Base-by-base conservation (phyloP, 1,140 invertebrate species). In the Choristoneura fumiferana region DNA sequence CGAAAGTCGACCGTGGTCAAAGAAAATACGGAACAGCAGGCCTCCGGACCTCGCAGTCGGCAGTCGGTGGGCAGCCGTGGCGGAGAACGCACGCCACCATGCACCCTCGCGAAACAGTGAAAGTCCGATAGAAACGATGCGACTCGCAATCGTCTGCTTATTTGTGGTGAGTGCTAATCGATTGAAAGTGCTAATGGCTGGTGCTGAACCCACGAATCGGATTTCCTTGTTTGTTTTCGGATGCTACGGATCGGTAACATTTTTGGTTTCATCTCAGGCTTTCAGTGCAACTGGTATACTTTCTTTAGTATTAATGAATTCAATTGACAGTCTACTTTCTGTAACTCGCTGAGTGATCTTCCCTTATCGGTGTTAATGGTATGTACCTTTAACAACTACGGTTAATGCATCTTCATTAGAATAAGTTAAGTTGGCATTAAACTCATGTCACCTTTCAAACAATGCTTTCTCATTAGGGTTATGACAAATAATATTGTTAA, bases 91-190 rank as follows among this genome's bases (percentile, higher is more conserved):
- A 62, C 62, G 76, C 63, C 81, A 88, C 72, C 54, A 88, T 88
- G 85, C 54, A 64, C 62, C 58, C 69, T 43, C 60, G 57, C 73
- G 74, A 69, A 78, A 68, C 80, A 86, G 84, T 87, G 85, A 87
- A 87, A 87, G 85, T 89, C 78, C 75, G 76, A 75, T 88, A 84
- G 77, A 54, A 29, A 78, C 65, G 83, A 89, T 89, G 85, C 77
- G 77, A 71, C 66, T 76, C 71, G 78, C 82, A 71, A 78, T 85
- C 76, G 77, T 75, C 73, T 82, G 85, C 77, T 73, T 89, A 81
- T 86, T 85, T 87, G 77, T 89, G 85, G 85, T 89, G 85, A 89
- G 85, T 89, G 75, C n/a, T n/a, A 78, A 78, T 81, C 74, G 73
- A 68, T 71, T 74, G 67, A 73, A 79, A 78, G 78, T 85, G 80